Evolutionary conservation across 2,888 invertebrate species (phyloP).

Genomic region (Neria commutata): DNA sequence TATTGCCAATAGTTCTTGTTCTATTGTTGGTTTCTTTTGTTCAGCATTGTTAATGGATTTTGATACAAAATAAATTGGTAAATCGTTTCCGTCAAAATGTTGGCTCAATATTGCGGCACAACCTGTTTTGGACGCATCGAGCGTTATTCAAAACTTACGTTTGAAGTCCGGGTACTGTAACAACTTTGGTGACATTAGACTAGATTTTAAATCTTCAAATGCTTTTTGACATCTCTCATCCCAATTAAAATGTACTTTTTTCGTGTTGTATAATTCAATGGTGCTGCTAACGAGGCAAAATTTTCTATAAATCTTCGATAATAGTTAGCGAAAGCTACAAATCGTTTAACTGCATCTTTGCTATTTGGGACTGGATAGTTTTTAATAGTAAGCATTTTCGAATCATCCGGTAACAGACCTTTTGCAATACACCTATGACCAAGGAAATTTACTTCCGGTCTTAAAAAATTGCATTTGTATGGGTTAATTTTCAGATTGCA

Average conservation of each 20-base stretch:
- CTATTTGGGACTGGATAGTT: not conserved
- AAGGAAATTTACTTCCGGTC: conserved; percentile 21
- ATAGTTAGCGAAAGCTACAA: not conserved
- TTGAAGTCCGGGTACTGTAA: too few relatives aligned
- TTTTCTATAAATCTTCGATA: not conserved
- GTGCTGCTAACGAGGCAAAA: not conserved
- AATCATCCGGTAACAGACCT: conserved; percentile 23
- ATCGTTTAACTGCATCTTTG: not conserved
- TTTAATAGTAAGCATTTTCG: conserved; percentile 1
- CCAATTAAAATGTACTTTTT: not conserved
- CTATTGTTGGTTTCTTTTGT: too few relatives aligned
- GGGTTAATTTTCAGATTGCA: conserved; percentile 19
- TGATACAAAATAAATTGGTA: too few relatives aligned
- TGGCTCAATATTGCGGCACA: conserved; percentile 35
- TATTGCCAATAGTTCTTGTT: too few relatives aligned
- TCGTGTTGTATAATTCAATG: not conserved
- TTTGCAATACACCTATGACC: conserved; percentile 19
- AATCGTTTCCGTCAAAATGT: conserved; percentile 32
- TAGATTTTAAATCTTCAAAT: too few relatives aligned
- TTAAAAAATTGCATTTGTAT: conserved; percentile 21
- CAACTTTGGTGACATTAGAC: too few relatives aligned
- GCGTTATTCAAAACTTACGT: too few relatives aligned
- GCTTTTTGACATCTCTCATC: too few relatives aligned
- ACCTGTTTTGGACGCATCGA: not conserved
- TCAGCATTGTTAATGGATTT: too few relatives aligned